Conservation (phyloP, 2,113 vertebrate species). For the Psittacara wagleri region DNA sequence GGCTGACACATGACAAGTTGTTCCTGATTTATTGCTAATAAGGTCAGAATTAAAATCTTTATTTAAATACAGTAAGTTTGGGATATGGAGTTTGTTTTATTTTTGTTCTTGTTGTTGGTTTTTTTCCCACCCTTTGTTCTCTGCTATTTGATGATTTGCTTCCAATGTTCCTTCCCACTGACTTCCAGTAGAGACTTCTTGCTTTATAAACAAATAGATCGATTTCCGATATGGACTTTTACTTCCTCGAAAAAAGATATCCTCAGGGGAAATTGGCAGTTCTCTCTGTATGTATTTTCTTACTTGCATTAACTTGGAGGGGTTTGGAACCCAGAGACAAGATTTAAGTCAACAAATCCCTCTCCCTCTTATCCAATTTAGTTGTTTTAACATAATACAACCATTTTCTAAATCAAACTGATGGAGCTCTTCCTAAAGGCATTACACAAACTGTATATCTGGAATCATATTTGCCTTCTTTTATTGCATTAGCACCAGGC, state of each 20-base stretch:
- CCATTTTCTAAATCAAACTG: slow-evolving; percentile 68
- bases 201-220: slow-evolving; percentile 33
- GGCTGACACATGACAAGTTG: background rate
- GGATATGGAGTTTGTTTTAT: background rate
- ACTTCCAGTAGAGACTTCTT: slow-evolving; percentile 30
- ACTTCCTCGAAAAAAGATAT: slow-evolving; percentile 17
- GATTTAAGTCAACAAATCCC: slow-evolving; percentile 57
- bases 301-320: slow-evolving; percentile 44
- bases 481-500: slow-evolving; percentile 64
- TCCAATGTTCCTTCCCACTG: background rate
- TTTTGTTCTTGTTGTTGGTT: background rate
- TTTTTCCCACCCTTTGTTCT: background rate
- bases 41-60: background rate
- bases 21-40: background rate
- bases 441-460: slow-evolving; percentile 61
- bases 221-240: slow-evolving; percentile 34
- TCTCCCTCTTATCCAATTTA: slow-evolving; percentile 51
- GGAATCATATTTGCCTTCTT: slow-evolving; percentile 58
- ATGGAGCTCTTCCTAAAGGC: slow-evolving; percentile 58
- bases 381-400: slow-evolving; percentile 63
- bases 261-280: slow-evolving; percentile 4
- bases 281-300: slow-evolving; percentile 22
- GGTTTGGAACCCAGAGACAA: slow-evolving; percentile 22
- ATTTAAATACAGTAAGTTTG: background rate
- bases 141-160: background rate